Percentiles rank a stretch among this genome's conserved stretches.
phyloP scores from a whole-genome alignment of 2,797 vertebrate genomes.

The Danio aesculapii region DNA sequence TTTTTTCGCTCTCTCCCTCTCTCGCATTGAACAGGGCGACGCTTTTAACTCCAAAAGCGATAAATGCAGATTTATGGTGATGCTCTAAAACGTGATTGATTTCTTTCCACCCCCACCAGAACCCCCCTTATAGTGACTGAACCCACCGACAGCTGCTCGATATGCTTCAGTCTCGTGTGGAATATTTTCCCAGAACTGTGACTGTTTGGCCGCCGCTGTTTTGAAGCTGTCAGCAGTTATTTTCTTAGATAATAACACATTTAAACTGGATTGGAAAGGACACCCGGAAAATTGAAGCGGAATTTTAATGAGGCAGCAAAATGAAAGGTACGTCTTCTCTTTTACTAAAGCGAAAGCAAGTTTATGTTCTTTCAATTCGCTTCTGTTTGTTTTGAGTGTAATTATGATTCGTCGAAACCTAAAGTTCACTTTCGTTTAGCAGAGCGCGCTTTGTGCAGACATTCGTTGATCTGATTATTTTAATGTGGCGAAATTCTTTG shows the following conservation, averaged over 20 bases:
- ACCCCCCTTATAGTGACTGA: slow-evolving; percentile 41
- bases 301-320: slow-evolving; percentile 53
- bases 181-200: slow-evolving; percentile 29
- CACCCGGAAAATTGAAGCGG: slow-evolving; percentile 38
- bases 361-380: neutral
- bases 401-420: neutral
- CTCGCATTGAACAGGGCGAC: slow-evolving; percentile 37
- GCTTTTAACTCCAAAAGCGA: slow-evolving; percentile 50
- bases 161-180: slow-evolving; percentile 37
- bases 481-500: neutral
- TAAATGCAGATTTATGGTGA: slow-evolving; percentile 56
- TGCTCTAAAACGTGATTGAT: slow-evolving; percentile 57
- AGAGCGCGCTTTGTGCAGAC: neutral
- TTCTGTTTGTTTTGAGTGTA: neutral
- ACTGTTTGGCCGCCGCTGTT: slow-evolving; percentile 25
- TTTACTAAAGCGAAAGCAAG: neutral
- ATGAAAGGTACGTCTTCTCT: slow-evolving; percentile 60
- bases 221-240: slow-evolving; percentile 46
- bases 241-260: slow-evolving; percentile 36
- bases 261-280: slow-evolving; percentile 47
- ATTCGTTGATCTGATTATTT: neutral
- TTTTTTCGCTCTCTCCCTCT: neutral
- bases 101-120: slow-evolving; percentile 51
- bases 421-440: slow-evolving; percentile 36
- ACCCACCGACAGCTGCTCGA: slow-evolving; percentile 42